Evolutionary conservation across 2,888 invertebrate species (phyloP), one percentile per base, ranked within the genome.

Genomic region (Stegophylla sp.): DNA sequence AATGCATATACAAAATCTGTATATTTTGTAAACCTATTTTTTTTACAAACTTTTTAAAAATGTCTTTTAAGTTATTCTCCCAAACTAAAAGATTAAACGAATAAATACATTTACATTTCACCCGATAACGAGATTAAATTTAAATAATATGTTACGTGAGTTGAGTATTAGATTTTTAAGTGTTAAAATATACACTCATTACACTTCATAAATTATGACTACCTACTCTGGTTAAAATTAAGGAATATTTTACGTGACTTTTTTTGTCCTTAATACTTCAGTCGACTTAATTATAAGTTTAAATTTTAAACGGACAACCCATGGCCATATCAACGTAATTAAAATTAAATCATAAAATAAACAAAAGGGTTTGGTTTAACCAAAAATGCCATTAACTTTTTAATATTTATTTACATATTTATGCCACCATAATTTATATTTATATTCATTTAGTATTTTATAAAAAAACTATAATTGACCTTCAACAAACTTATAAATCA

Each of bases 61-160:
- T 34, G 5, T 15, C 7, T 45, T 59, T 45, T 20, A 28, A 7
- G n/a, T n/a, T n/a, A n/a, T n/a, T 51, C 13, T 1, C 53, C 7
- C n/a, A 28, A 63, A 74, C 45, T 63, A 34, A 20, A 74, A 63
- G 20, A 74, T 63, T 51, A 63, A 51, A 63, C 20, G 43, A 72
- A 74, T 48, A 15, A n/a, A 48, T 48, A 59, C 43, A 23, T 72
- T 72, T 61, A 48, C 34, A 48, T 48, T 74, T 63, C 13, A 28
- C 20, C 20, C 61, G 61, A 74, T 48, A 63, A 63, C 48, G 20
- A 53, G 15, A 34, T 15, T 15, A 45, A 63, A 74, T 63, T 74
- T 48, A 74, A 61, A 73, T 73, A 69, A 17, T 45, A 43, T 43
- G 20, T n/a, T 45, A 73, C 73, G 73, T 61, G 73, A 73, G 28